A percentile compares a stretch with the other conserved stretches of the same genome.
phyloP scores from a whole-genome alignment of 2,797 vertebrate species.

The Cephalopachus bancanus region DNA sequence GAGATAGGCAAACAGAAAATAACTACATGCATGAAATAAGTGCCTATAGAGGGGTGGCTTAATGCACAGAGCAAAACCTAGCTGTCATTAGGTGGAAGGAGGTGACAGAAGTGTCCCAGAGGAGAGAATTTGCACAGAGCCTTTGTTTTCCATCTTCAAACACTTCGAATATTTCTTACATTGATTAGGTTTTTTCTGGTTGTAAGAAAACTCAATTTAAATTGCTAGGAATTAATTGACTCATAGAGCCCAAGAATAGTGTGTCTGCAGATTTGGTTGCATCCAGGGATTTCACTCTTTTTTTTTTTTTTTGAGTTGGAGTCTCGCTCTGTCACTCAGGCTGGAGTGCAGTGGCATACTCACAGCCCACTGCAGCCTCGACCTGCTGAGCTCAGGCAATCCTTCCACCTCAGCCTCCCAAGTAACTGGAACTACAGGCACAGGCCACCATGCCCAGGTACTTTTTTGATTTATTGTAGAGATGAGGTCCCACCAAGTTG shows the following conservation, averaged over 20 bases:
- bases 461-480: not conserved
- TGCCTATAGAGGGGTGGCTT: not conserved
- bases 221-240: not conserved
- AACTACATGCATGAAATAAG: conserved; percentile 1
- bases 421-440: not conserved
- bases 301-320: not conserved
- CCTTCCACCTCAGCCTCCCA: not conserved
- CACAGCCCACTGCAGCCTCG: not conserved
- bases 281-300: not conserved
- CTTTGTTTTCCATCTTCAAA: not conserved
- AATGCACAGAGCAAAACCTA: not conserved
- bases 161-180: not conserved
- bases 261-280: not conserved
- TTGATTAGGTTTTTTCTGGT: conserved; percentile 9
- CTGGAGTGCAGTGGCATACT: not conserved
- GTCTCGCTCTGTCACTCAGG: not conserved
- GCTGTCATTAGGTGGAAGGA: not conserved
- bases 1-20: not conserved
- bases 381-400: not conserved
- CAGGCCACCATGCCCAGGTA: not conserved
- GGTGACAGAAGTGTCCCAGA: not conserved
- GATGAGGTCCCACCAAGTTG: not conserved
- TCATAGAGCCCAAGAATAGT: not conserved
- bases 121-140: not conserved
- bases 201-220: not conserved